Evolutionary conservation across 2,797 vertebrate species (phyloP), one percentile per base, ranked within the genome.

Genomic region (Phataginus tetradactyla): DNA sequence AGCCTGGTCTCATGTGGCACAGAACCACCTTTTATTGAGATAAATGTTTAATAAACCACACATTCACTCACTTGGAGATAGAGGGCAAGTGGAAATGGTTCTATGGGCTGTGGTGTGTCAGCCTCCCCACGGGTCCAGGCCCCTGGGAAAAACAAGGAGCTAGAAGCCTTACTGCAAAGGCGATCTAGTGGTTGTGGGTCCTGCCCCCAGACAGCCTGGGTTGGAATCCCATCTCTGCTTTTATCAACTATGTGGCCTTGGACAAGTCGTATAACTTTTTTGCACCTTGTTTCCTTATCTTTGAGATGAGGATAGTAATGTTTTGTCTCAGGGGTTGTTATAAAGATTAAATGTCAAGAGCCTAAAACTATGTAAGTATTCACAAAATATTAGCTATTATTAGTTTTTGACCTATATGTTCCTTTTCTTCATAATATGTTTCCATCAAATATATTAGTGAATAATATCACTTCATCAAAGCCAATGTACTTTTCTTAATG

Each of bases 121-220:
- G 64, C n/a, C 29, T 91, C 13, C 53, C 25, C 11, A 49, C 0
- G 0, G 11, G 0, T 4, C 17, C 34, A 77, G n/a, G 21, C 39
- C 55, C 9, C 6, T 1, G 61, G 45, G 37, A 20, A n/a, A 29
- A 63, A 18, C 0, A 3, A 25, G 45, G 37, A 6, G 10, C 13
- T 59, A 5, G n/a, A 29, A 55, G 25, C 20, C 9, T 11, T 7
- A 7, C 2, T 1, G 3, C 1, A 37, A 17, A 75, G 45, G 13
- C 37, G 51, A 45, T 37, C 69, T 13, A 27, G 61, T 11, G 49
- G 55, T 3, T 25, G 1, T 12, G 13, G 57, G 32, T 51, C 39
- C 61, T 68, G 29, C 1, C 37, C 29, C 57, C n/a, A 23, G 3
- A 32, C 0, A 20, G 42, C 21, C 34, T 53, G 69, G 5, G 12